Percentiles rank a stretch among this genome's conserved stretches.
These are phyloP conservation scores for Syncerus caffer DNA, from an alignment of 2,797 vertebrate genomes.

Conservation along the genomic window DNA sequence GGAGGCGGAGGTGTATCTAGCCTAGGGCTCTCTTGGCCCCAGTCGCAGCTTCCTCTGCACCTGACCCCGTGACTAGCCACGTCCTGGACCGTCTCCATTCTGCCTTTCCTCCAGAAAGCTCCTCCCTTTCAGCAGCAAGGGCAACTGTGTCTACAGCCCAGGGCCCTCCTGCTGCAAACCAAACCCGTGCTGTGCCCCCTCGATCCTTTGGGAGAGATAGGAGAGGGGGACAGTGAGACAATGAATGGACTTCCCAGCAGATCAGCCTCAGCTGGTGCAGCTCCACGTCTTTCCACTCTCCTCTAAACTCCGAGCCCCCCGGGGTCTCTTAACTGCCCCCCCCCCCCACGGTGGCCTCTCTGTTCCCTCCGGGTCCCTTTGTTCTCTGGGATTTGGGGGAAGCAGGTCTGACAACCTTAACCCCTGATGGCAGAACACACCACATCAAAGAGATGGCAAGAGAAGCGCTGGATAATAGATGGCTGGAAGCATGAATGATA, in stretches of 20 bases:
- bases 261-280: not conserved
- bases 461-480: constrained; percentile 68
- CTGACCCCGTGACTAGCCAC: not conserved
- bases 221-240: not conserved
- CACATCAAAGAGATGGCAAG: constrained; percentile 66
- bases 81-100: not conserved
- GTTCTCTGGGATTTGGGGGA: constrained; percentile 46
- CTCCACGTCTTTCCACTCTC: not conserved
- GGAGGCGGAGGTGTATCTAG: not conserved
- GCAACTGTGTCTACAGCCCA: not conserved
- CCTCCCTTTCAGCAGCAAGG: not conserved
- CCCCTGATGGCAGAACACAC: not conserved
- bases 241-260: not conserved
- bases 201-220: not conserved
- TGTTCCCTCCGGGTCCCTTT: constrained; percentile 7
- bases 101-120: not conserved
- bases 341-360: not conserved
- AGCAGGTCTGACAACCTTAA: constrained; percentile 40
- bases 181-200: not conserved
- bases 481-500: constrained; percentile 70
- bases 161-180: not conserved
- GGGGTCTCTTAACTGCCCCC: not conserved
- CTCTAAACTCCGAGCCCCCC: not conserved
- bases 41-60: not conserved
- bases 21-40: not conserved